Evolutionary conservation across 2,113 vertebrate species (phyloP).

Genomic region (Apteryx owenii): DNA sequence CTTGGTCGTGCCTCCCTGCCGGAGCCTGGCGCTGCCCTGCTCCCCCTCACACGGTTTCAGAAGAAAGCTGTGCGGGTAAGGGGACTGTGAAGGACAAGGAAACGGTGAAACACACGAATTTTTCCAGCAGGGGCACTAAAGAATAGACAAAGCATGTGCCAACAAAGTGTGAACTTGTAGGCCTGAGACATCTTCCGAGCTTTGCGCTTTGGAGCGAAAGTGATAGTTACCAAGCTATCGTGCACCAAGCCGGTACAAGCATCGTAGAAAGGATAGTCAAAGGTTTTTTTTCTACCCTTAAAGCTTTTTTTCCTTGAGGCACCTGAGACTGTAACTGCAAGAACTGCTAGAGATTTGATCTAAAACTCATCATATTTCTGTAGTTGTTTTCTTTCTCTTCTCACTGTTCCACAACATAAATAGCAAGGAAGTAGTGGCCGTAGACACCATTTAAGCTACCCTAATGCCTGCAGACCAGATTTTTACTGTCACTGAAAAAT

Average conservation of each 20-base stretch:
- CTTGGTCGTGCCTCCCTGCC: no score
- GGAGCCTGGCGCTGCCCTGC: not conserved
- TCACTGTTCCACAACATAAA: accelerated
- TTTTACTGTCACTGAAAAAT: not conserved
- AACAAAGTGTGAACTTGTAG: accelerated
- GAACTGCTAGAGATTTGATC: not conserved
- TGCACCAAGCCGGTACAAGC: no score
- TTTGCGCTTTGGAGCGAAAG: not conserved
- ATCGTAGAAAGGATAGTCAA: accelerated
- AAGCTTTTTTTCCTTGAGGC: not conserved
- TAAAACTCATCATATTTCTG: accelerated
- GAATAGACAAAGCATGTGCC: not conserved
- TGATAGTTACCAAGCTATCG: accelerated
- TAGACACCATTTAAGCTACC: not conserved
- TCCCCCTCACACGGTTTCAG: accelerated
- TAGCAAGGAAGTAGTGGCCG: accelerated
- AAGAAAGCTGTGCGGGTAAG: accelerated
- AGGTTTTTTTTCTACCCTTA: accelerated
- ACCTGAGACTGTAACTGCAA: accelerated
- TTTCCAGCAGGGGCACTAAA: not conserved
- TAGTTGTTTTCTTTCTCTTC: not conserved
- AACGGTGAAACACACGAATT: not conserved
- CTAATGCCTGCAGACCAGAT: not conserved
- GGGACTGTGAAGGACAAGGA: accelerated
- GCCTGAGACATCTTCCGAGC: not conserved